A percentile compares a stretch with the other conserved stretches of the same genome.
phyloP scores from a whole-genome alignment of 2,888 invertebrate species.

The Acleris laterana region DNA sequence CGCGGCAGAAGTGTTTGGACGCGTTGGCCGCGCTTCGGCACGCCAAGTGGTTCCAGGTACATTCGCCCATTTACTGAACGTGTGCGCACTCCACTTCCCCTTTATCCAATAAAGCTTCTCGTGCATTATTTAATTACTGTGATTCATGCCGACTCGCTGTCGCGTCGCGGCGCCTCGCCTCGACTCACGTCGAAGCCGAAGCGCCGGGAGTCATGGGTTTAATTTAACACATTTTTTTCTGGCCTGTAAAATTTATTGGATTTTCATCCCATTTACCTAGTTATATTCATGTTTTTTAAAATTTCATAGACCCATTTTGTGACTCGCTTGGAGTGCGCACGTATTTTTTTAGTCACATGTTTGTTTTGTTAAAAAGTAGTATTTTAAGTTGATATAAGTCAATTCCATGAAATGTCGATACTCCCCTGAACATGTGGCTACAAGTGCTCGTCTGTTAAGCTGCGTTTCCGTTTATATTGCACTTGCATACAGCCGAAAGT shows the following conservation, averaged over 20 bases:
- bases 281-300: constrained; percentile 14
- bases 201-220: constrained; percentile 16
- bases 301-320: constrained; percentile 23
- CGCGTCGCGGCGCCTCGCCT: constrained; percentile 14
- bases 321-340: constrained; percentile 67
- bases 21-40: constrained; percentile 99
- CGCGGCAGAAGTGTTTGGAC: constrained; percentile 99
- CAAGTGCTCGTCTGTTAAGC: constrained; percentile 68
- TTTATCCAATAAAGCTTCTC: constrained; percentile 35
- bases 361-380: constrained; percentile 62
- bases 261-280: constrained; percentile 27
- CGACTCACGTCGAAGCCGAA: constrained; percentile 1
- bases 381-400: constrained; percentile 42
- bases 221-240: constrained; percentile 10
- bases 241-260: constrained; percentile 33
- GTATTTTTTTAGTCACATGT: constrained; percentile 80
- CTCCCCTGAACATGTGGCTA: constrained; percentile 83
- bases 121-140: constrained; percentile 10
- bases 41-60: constrained; percentile 99
- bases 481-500: constrained; percentile 68
- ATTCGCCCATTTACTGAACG: constrained; percentile 75
- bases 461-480: constrained; percentile 69
- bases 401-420: constrained; percentile 41
- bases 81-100: constrained; percentile 68
- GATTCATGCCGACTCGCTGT: constrained; percentile 22